These are phyloP conservation scores for Rutpela maculata DNA, from an alignment of 2,888 invertebrate genomes.

Conservation along the genomic window DNA sequence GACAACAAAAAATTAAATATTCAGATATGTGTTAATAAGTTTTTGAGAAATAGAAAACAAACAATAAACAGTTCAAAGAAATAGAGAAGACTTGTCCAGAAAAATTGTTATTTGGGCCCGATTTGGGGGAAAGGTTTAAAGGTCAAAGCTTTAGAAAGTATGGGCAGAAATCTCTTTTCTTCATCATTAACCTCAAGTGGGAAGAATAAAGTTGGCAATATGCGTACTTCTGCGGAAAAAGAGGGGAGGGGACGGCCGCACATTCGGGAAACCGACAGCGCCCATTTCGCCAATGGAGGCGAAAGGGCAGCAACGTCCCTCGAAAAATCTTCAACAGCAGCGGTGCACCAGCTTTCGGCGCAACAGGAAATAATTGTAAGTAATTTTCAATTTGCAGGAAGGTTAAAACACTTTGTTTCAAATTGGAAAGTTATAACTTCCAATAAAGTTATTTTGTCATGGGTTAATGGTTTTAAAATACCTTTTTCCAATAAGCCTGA, in stretches of 20 bases:
- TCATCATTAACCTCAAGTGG: neutral
- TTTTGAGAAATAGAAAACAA: too few species aligned
- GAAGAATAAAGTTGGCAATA: neutral
- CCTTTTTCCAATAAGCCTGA: neutral
- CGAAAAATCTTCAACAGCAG: neutral
- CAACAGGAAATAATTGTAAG: conserved; percentile 31
- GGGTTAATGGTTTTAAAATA: neutral
- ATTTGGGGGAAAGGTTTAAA: neutral
- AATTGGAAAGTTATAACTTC: neutral
- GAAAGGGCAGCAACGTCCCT: conserved; percentile 34
- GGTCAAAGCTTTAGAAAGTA: neutral
- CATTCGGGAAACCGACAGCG: too few species aligned
- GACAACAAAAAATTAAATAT: neutral
- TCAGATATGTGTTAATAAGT: neutral
- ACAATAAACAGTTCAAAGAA: neutral
- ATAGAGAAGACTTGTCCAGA: neutral
- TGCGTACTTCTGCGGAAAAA: neutral
- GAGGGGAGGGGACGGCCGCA: neutral
- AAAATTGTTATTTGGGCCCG: conserved; percentile 2
- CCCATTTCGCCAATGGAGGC: too few species aligned
- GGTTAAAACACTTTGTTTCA: conserved; percentile 11
- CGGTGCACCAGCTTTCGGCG: neutral
- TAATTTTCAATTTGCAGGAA: conserved; percentile 13
- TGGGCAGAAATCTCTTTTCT: neutral
- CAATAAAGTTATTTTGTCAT: neutral